Evolutionary conservation across 2,113 vertebrate species (phyloP).

Genomic region (Noctilio leporinus): DNA sequence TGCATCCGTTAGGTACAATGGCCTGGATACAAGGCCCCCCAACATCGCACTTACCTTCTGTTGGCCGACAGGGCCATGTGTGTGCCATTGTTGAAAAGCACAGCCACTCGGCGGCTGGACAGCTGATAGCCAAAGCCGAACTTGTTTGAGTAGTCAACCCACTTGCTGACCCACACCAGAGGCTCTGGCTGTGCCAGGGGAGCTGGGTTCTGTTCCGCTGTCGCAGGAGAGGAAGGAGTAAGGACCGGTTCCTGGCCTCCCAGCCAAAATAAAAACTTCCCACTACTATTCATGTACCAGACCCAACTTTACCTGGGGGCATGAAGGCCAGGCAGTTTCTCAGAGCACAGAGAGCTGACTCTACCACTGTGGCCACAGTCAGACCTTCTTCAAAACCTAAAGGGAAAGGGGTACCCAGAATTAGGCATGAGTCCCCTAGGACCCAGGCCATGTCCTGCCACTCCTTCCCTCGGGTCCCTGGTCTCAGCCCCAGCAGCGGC

Average conservation of each 20-base stretch:
- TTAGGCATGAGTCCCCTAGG: background rate
- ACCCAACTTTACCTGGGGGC: constrained; percentile 85
- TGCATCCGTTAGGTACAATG: background rate
- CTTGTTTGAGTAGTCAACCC: constrained; percentile 99
- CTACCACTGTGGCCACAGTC: constrained; percentile 86
- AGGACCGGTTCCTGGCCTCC: background rate
- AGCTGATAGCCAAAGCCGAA: constrained; percentile 98
- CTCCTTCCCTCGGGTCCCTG: background rate
- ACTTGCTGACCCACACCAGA: constrained; percentile 98
- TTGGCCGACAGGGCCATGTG: constrained; percentile 93
- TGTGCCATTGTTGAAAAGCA: constrained; percentile 96
- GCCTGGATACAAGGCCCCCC: background rate
- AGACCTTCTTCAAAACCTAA: constrained; percentile 90
- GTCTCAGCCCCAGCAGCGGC: background rate
- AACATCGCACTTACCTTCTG: constrained; percentile 79
- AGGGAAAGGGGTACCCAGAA: background rate
- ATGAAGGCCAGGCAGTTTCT: constrained; percentile 90
- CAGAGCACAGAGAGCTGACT: constrained; percentile 88
- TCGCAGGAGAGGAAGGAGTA: background rate
- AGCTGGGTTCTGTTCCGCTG: constrained; percentile 90
- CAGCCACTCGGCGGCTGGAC: constrained; percentile 92
- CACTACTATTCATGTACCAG: background rate
- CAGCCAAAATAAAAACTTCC: background rate
- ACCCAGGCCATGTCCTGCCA: background rate
- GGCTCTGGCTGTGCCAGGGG: constrained; percentile 88